phyloP scores from a whole-genome alignment of 1,140 invertebrate species.

The Philaenus spumarius region DNA sequence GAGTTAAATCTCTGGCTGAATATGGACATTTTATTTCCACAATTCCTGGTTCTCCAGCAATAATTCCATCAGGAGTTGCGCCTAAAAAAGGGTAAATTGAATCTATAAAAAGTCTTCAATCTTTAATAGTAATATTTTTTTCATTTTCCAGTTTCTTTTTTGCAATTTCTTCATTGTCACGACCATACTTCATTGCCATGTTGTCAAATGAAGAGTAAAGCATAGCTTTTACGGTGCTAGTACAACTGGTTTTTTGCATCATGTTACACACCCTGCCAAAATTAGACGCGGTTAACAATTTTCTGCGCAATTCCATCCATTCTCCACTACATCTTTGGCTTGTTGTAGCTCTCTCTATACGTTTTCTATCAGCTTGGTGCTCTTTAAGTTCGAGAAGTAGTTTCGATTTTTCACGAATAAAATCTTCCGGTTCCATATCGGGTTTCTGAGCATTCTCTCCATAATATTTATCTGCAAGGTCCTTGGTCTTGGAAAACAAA shows the following conservation, averaged over 20 bases:
- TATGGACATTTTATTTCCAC: conserved; percentile 38
- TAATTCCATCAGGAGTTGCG: background rate
- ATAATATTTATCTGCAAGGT: background rate
- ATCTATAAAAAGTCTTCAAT: too few species aligned
- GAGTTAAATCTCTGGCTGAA: conserved; percentile 22
- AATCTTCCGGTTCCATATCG: background rate
- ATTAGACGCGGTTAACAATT: too few species aligned
- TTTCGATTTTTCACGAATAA: background rate
- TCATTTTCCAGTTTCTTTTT: background rate
- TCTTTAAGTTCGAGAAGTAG: background rate
- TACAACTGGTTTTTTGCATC: too few species aligned
- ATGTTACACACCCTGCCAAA: too few species aligned
- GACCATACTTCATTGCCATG: background rate
- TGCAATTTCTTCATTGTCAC: background rate
- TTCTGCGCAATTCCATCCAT: too few species aligned
- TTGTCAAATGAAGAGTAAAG: too few species aligned
- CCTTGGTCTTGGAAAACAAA: background rate
- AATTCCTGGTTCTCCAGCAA: conserved; percentile 17
- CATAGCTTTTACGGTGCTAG: too few species aligned
- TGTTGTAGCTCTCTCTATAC: background rate
- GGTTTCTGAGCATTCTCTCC: too few species aligned
- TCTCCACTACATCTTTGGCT: background rate
- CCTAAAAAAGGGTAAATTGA: background rate
- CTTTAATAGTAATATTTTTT: too few species aligned
- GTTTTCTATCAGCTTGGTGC: background rate